phyloP scores from a whole-genome alignment of 2,888 invertebrate species.

The Alsophila aescularia region DNA sequence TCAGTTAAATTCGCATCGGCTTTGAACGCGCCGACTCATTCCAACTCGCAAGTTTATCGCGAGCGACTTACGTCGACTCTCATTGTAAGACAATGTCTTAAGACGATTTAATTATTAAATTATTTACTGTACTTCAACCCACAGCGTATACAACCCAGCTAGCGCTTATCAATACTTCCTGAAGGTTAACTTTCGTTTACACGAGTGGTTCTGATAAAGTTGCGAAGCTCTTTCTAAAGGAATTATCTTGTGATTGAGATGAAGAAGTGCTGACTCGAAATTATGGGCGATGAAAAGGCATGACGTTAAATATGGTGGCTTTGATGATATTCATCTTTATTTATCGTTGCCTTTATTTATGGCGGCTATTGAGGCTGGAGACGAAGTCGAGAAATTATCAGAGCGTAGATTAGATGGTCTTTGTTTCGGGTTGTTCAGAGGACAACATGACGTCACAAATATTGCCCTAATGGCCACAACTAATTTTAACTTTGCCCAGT shows the following conservation, averaged over 20 bases:
- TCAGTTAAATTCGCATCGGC: conserved; percentile 11
- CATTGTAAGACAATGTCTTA: conserved; percentile 50
- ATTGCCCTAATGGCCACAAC: too few relatives aligned
- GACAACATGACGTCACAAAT: not conserved
- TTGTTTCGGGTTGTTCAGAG: conserved; percentile 1
- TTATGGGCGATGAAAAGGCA: conserved; percentile 35
- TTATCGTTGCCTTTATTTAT: conserved; percentile 15
- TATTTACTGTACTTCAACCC: conserved; percentile 46
- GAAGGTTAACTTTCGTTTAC: conserved; percentile 4
- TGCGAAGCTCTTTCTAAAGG: conserved; percentile 25
- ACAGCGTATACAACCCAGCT: not conserved
- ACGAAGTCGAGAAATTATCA: conserved; percentile 3
- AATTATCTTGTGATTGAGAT: conserved; percentile 36
- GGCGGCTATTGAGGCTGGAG: conserved; percentile 1
- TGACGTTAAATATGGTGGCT: conserved; percentile 29
- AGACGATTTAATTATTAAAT: conserved; percentile 66
- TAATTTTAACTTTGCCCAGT: too few relatives aligned
- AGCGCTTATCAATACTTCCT: not conserved
- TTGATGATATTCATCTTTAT: conserved; percentile 29
- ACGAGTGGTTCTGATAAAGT: not conserved
- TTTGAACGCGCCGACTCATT: conserved; percentile 6
- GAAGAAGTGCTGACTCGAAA: conserved; percentile 32
- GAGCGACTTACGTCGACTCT: conserved; percentile 44
- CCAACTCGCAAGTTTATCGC: conserved; percentile 31
- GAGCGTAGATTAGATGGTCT: not conserved